These are phyloP conservation scores for Mayetiola destructor DNA, from an alignment of 2,888 invertebrate genomes.

Conservation along the genomic window DNA sequence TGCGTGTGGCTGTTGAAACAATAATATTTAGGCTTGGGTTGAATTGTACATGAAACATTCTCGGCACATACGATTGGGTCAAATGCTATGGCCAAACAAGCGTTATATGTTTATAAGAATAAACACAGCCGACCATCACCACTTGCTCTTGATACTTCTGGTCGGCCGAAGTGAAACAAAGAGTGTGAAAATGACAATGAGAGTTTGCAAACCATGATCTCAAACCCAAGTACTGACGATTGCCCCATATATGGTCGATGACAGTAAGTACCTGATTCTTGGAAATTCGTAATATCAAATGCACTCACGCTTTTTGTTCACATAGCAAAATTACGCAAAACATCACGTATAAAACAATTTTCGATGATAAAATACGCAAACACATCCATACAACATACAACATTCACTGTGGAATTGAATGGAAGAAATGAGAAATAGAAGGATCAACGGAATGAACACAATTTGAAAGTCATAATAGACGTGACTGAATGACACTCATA, in stretches of 20 bases:
- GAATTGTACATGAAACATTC: background rate
- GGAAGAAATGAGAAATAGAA: conserved; percentile 2
- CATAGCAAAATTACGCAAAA: conserved; percentile 3
- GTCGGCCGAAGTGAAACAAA: background rate
- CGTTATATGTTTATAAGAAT: background rate
- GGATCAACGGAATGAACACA: too few relatives aligned
- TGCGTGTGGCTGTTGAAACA: too few relatives aligned
- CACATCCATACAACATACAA: too few relatives aligned
- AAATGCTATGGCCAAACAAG: background rate
- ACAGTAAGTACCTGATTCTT: conserved; percentile 12
- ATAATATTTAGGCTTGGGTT: too few relatives aligned
- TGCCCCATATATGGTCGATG: conserved; percentile 10
- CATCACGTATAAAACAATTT: background rate
- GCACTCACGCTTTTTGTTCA: background rate
- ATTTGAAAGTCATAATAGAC: background rate
- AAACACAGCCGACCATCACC: background rate
- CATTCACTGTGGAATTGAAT: too few relatives aligned
- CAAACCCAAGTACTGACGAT: background rate
- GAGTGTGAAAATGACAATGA: background rate
- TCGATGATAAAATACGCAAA: too few relatives aligned
- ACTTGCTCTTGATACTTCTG: too few relatives aligned
- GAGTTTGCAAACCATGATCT: too few relatives aligned
- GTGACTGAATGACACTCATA: conserved; percentile 10
- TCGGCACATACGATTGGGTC: conserved; percentile 5
- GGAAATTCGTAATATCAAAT: conserved; percentile 4